Evolutionary conservation across 2,113 vertebrate genomes (phyloP), one percentile per base, ranked within the genome.

Genomic region (Cyphomyrus discorhynchus): DNA sequence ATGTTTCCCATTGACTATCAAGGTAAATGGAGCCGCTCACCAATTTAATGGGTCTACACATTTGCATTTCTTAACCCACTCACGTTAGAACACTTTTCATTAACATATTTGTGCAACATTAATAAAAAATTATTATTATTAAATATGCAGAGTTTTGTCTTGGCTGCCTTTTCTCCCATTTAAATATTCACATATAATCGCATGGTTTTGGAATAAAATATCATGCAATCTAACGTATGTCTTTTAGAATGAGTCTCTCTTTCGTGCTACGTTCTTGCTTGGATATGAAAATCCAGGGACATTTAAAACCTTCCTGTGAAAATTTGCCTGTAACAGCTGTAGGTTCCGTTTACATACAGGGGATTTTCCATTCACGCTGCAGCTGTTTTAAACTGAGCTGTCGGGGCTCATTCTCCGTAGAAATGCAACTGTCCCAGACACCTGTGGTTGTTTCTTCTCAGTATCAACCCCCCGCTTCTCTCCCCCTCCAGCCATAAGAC

Each of bases 401-500:
- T 35, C 49, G 53, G 53, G 31, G 35, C 56, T 74, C 21, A 19
- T 88, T 27, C 7, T 49, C 50, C 62, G 13, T 21, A 27, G 39
- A 46, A 9, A 10, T 74, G 45, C 19, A 50, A 53, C 2, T n/a
- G 42, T 19, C 56, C 27, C 19, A 42, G 11, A 27, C 70, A 82
- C 74, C 31, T 82, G 49, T 21, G 47, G 47, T 24, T 21, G 70
- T 89, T 49, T 52, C 11, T 45, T 83, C 7, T 4, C 56, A 24
- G 56, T 56, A 45, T 19, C 31, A n/a, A 7, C 11, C 66, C 9
- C 9, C 27, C 19, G 53, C 11, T 19, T 15, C 24, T 85, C 84
- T 86, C n/a, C 39, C 77, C 91, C 91, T 90, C 8, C 92, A 99
- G 98, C 96, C 97, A 99, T 96, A 98, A 97, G 94, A 97, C 96